A percentile compares a stretch with the other conserved stretches of the same genome.
These are phyloP conservation scores for Esox lucius DNA, from an alignment of 2,797 vertebrate species.

Conservation along the genomic window DNA sequence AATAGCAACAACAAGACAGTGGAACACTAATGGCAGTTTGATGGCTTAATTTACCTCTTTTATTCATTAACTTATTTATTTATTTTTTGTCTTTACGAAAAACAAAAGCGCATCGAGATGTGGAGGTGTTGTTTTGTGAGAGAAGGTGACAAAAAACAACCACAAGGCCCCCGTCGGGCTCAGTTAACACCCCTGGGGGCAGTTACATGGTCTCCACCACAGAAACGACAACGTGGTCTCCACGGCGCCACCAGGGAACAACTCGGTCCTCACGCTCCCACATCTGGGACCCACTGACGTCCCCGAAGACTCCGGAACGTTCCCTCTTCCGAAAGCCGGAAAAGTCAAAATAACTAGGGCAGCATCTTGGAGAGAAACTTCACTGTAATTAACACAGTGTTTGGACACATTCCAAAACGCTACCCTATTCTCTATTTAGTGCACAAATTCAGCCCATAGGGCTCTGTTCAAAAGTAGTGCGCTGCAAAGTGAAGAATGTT, in stretches of 20 bases:
- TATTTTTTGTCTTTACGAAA: background rate
- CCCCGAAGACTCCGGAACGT: background rate
- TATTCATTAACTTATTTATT: no score
- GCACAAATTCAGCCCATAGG: background rate
- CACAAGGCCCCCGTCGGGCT: background rate
- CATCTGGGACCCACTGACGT: background rate
- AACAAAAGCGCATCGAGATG: background rate
- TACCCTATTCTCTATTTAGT: background rate
- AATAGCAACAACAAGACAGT: background rate
- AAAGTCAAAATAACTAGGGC: background rate
- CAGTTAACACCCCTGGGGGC: background rate
- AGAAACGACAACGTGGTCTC: background rate
- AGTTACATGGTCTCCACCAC: background rate
- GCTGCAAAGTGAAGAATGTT: no score
- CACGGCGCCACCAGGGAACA: background rate
- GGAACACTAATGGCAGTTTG: no score
- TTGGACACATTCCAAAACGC: background rate
- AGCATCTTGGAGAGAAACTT: background rate
- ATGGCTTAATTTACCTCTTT: background rate
- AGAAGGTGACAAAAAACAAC: background rate
- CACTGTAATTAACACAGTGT: background rate
- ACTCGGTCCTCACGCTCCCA: background rate
- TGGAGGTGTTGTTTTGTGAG: background rate
- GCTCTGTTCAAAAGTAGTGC: background rate
- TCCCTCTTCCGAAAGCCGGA: background rate